phyloP scores from a whole-genome alignment of 2,888 invertebrate genomes.

The Seira musarum region DNA sequence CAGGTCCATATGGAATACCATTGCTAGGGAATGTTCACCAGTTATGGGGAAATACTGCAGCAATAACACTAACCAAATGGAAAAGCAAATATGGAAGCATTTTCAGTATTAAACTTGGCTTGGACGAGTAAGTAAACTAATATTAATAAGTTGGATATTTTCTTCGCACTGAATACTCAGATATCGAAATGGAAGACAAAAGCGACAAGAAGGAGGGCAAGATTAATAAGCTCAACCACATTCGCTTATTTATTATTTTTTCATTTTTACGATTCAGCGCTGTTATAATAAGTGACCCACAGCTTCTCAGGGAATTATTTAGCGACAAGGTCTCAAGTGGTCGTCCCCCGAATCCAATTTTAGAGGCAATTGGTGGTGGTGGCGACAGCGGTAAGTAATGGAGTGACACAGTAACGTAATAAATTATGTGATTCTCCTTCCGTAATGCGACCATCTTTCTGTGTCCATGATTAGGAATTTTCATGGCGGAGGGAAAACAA shows the following conservation, averaged over 20 bases:
- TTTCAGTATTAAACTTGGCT: slow-evolving; percentile 25
- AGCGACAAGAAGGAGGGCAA: too few relatives aligned
- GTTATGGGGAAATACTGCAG: slow-evolving; percentile 30
- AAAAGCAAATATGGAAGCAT: slow-evolving; percentile 36
- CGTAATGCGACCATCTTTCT: background rate
- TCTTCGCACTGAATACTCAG: background rate
- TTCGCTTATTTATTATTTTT: background rate
- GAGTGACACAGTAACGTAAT: background rate
- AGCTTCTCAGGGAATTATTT: slow-evolving; percentile 54
- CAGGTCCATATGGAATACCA: slow-evolving; percentile 43
- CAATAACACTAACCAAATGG: slow-evolving; percentile 33
- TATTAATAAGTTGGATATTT: background rate
- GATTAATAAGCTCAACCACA: too few relatives aligned
- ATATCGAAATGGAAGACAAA: too few relatives aligned
- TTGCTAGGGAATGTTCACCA: slow-evolving; percentile 49
- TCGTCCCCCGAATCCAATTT: slow-evolving; percentile 37
- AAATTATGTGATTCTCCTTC: background rate
- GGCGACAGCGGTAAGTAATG: background rate
- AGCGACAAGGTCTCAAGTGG: slow-evolving; percentile 35
- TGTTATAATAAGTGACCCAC: slow-evolving; percentile 49
- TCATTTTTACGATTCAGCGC: slow-evolving; percentile 25
- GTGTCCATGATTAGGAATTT: slow-evolving; percentile 14
- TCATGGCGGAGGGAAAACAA: too few relatives aligned
- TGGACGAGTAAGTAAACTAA: slow-evolving; percentile 26
- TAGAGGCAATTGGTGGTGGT: slow-evolving; percentile 22